Evolutionary conservation across 2,797 vertebrate genomes (phyloP), one percentile per base, ranked within the genome.

Genomic region (Pantherophis vulpinus): DNA sequence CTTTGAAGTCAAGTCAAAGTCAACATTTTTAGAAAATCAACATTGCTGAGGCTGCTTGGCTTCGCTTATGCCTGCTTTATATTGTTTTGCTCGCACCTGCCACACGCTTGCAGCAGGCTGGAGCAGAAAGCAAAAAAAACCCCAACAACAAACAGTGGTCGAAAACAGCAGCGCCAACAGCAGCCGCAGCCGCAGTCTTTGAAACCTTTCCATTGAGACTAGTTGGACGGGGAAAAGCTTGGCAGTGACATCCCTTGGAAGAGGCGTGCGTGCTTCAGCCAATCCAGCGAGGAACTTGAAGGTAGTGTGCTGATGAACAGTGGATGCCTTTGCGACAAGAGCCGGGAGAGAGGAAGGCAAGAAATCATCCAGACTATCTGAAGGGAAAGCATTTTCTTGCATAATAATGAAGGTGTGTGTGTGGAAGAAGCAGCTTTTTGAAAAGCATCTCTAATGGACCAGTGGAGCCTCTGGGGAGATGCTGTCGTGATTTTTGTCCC

Each of bases 1-100:
- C 94, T 96, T 93, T 92, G 91, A 97, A 97, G 97, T 96, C 95
- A 95, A 87, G 94, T 95, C 94, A 95, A 96, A 98, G 97, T 97
- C 97, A 97, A 94, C 96, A 87, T 20, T 91, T 92, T 90, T 90
- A 60, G 37, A 79, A 93, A 94, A 95, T 89, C 95, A 54, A 29
- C 90, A 27, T 25, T 25, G 92, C 94, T 2, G 96, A 93, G 6
- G 89, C 90, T 60, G 60, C 29, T 4, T 14, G 63, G 18, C 86
- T 92, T 59, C 58, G 88, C 86, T 90, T 93, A 4, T 83, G 61
- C 16, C 29, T 95, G 92, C 91, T 87, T 89, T 25, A 7, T 25
- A 4, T 47, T 92, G 93, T 18, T 87, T 93, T 88, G 92, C 87
- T 94, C 59, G 97, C 96, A 97, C 97, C 97, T 98, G 97, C 96